phyloP scores from a whole-genome alignment of 1,140 invertebrate genomes.

The Potamilus streckersoni region DNA sequence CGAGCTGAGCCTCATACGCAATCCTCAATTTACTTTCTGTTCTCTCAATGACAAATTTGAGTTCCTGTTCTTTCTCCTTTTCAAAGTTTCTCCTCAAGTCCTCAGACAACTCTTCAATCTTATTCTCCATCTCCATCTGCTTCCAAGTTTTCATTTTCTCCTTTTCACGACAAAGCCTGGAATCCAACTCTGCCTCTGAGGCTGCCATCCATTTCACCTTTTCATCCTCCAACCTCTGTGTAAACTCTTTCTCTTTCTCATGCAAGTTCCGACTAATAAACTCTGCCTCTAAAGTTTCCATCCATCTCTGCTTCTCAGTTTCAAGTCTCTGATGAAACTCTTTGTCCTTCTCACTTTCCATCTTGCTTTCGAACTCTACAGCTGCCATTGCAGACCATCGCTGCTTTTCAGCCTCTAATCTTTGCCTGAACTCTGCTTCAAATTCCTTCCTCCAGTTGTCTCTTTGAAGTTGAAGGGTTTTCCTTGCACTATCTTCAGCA shows the following conservation, averaged over 20 bases:
- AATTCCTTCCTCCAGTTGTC: conserved; percentile 10
- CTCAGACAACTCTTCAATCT: background rate
- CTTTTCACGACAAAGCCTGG: conserved; percentile 14
- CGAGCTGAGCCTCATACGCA: too few relatives aligned
- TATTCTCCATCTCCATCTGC: background rate
- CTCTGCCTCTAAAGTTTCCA: conserved; percentile 21
- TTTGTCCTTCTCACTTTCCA: conserved; percentile 21
- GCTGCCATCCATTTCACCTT: conserved; percentile 22
- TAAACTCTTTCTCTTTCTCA: conserved; percentile 20
- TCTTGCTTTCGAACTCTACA: conserved; percentile 6
- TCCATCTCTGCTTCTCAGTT: conserved; percentile 25
- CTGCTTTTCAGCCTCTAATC: too few relatives aligned
- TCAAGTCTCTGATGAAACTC: conserved; percentile 19
- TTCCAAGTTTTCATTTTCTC: conserved; percentile 9
- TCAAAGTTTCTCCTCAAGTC: background rate
- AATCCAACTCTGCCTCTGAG: conserved; percentile 20
- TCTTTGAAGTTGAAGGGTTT: conserved; percentile 9
- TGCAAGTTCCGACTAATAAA: background rate
- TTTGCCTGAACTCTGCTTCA: too few relatives aligned
- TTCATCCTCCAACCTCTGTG: conserved; percentile 18
- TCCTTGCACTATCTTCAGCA: conserved; percentile 2
- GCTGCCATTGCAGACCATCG: too few relatives aligned
- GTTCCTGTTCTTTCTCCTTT: too few relatives aligned
- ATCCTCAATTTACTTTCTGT: too few relatives aligned
- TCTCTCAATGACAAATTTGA: too few relatives aligned